phyloP scores from a whole-genome alignment of 1,140 invertebrate genomes.

The Amphibalanus amphitrite region DNA sequence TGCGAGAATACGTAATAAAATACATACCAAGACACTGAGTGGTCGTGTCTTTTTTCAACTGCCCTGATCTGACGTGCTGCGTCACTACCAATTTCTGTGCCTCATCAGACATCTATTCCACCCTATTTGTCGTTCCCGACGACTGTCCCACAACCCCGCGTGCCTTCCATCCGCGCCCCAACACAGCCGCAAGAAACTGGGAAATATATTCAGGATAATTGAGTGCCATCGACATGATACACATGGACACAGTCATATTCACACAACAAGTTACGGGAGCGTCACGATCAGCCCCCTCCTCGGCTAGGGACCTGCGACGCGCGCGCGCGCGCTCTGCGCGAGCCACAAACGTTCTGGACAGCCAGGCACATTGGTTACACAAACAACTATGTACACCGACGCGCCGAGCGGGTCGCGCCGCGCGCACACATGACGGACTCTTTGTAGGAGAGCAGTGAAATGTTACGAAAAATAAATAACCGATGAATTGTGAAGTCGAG shows the following conservation, averaged over 20 bases:
- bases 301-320: background rate
- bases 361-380: background rate
- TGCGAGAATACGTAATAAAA: too few relatives aligned
- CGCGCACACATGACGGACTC: background rate
- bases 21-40: too few relatives aligned
- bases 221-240: background rate
- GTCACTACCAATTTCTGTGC: too few relatives aligned
- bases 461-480: background rate
- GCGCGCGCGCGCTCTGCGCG: too few relatives aligned
- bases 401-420: too few relatives aligned
- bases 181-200: background rate
- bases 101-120: too few relatives aligned
- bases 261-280: background rate
- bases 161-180: too few relatives aligned
- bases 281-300: too few relatives aligned
- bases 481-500: background rate
- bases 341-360: background rate
- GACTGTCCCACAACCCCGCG: too few relatives aligned
- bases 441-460: background rate
- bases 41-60: too few relatives aligned
- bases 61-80: too few relatives aligned
- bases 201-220: slow-evolving; percentile 2
- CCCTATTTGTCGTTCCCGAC: too few relatives aligned
- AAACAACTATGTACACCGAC: background rate
- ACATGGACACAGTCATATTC: background rate